A percentile compares a stretch with the other conserved stretches of the same genome.
phyloP scores from a whole-genome alignment of 2,797 vertebrate genomes.

The Phaenicophaeus curvirostris region DNA sequence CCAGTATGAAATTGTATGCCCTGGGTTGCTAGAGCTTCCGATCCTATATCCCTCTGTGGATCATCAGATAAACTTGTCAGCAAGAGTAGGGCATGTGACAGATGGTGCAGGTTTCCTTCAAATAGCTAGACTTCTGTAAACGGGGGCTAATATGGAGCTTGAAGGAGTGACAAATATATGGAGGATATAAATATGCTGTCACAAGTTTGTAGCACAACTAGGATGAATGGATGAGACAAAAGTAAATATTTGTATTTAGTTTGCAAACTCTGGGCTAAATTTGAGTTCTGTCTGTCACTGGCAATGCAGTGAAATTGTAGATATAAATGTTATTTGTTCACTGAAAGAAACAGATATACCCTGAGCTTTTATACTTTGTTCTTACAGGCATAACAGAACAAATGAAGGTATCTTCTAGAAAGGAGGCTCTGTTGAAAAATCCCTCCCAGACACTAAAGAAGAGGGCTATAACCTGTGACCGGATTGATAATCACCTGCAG shows the following conservation, averaged over 20 bases:
- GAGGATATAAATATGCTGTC: not conserved
- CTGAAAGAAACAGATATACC: not conserved
- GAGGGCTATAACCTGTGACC: not conserved
- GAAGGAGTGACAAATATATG: not conserved
- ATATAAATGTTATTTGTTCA: not conserved
- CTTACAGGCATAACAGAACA: not conserved
- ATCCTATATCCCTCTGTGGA: not conserved
- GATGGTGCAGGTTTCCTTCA: conserved; percentile 15
- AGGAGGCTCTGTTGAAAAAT: not conserved
- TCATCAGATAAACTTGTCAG: conserved; percentile 16
- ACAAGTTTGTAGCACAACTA: not conserved
- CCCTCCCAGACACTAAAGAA: not conserved
- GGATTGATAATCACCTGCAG: not conserved
- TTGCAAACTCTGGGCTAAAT: not conserved
- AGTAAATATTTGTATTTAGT: not conserved
- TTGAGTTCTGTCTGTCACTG: not conserved
- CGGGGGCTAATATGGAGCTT: not conserved
- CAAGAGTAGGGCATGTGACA: not conserved
- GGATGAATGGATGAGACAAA: not conserved
- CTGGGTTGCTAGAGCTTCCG: not conserved
- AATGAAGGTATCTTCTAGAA: not conserved
- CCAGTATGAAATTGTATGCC: not conserved
- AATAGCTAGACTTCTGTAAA: not conserved
- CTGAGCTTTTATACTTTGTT: not conserved
- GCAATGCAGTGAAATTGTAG: not conserved